Evolutionary conservation across 2,797 vertebrate genomes (phyloP).

Genomic region (Oceanodroma leucorhoa): DNA sequence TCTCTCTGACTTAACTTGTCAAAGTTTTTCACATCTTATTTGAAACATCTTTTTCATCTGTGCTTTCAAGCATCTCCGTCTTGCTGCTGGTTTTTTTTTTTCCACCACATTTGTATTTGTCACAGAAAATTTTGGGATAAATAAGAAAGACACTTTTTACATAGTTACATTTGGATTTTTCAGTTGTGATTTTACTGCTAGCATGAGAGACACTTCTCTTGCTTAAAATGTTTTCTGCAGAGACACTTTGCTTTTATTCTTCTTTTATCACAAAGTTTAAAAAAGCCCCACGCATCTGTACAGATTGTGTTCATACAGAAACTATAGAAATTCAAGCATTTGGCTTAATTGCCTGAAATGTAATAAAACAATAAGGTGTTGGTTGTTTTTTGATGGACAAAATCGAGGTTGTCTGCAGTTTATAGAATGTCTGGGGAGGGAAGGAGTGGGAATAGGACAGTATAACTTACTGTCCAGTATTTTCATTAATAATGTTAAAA

Average conservation of each 20-base stretch:
- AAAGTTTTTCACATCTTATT: constrained; percentile 10
- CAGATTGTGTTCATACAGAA: background rate
- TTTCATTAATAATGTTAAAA: constrained; percentile 70
- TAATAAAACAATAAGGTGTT: background rate
- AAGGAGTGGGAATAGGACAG: constrained; percentile 67
- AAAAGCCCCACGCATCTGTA: background rate
- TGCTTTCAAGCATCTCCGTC: constrained; percentile 15
- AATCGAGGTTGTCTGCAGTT: constrained; percentile 43
- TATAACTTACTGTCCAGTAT: constrained; percentile 67
- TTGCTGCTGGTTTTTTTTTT: background rate
- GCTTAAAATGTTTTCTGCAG: constrained; percentile 3
- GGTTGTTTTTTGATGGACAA: constrained; percentile 27
- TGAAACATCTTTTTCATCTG: constrained; percentile 31
- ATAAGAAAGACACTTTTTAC: background rate
- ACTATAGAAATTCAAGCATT: background rate
- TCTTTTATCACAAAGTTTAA: background rate
- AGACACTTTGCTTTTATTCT: background rate
- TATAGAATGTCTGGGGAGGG: constrained; percentile 65
- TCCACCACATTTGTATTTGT: background rate
- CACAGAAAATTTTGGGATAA: background rate
- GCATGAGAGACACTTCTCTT: background rate
- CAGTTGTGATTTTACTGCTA: background rate
- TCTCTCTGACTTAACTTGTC: background rate
- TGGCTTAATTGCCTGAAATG: constrained; percentile 48
- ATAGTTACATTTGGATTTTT: background rate